phyloP scores from a whole-genome alignment of 1,140 invertebrate genomes.

The Drosophila arizonae region DNA sequence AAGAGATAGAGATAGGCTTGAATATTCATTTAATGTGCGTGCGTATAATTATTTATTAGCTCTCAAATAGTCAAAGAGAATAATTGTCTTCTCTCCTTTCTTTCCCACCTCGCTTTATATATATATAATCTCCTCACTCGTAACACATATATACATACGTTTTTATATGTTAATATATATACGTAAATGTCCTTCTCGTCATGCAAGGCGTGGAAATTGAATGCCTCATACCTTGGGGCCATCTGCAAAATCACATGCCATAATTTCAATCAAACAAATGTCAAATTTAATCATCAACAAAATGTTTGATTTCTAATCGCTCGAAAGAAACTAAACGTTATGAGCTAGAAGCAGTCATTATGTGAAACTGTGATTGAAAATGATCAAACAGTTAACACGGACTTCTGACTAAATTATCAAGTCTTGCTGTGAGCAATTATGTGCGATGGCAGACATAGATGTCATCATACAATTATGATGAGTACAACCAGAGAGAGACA shows the following conservation, averaged over 20 bases:
- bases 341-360: background rate
- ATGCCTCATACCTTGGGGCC: background rate
- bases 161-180: too few relatives aligned
- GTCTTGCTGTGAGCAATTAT: conserved; percentile 11
- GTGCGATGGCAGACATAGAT: conserved; percentile 25
- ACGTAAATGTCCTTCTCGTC: too few relatives aligned
- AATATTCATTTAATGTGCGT: too few relatives aligned
- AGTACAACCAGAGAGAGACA: background rate
- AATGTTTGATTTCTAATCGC: background rate
- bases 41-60: too few relatives aligned
- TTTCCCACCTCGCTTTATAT: too few relatives aligned
- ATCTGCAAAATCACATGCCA: background rate
- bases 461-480: conserved; percentile 42
- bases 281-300: background rate
- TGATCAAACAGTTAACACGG: conserved; percentile 6
- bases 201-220: background rate
- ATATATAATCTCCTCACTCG: too few relatives aligned
- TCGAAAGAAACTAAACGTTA: conserved; percentile 9
- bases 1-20: too few relatives aligned
- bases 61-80: too few relatives aligned
- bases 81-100: too few relatives aligned
- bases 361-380: conserved; percentile 14
- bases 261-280: background rate
- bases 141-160: too few relatives aligned
- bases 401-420: conserved; percentile 5